phyloP scores from a whole-genome alignment of 2,797 vertebrate species.

The Philypnodon macrostomus region DNA sequence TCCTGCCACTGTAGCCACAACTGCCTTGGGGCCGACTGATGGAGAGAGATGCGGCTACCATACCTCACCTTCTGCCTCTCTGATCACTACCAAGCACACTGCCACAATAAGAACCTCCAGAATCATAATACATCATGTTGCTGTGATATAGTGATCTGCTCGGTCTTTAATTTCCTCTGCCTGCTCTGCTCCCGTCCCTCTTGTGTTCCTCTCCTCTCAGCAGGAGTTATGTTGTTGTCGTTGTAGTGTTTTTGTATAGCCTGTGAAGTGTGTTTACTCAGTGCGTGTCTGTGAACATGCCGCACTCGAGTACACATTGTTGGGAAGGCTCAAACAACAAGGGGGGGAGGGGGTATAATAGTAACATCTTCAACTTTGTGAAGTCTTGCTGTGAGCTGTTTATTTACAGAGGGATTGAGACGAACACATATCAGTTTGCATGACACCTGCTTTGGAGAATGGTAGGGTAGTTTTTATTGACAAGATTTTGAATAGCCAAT shows the following conservation, averaged over 20 bases:
- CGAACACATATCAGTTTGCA: background rate
- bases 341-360: background rate
- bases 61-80: too few species aligned
- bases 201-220: background rate
- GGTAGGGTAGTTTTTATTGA: too few species aligned
- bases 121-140: too few species aligned
- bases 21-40: too few species aligned
- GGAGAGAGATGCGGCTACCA: too few species aligned
- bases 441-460: too few species aligned
- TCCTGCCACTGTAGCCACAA: too few species aligned
- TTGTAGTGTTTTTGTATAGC: background rate
- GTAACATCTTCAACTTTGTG: background rate
- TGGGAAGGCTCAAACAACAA: background rate
- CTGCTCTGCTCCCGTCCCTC: constrained; percentile 3
- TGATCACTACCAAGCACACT: too few species aligned
- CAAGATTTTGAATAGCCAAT: too few species aligned
- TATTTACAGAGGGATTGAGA: background rate
- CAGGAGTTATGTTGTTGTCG: too few species aligned
- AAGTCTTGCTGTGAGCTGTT: background rate
- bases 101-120: too few species aligned
- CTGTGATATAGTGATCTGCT: too few species aligned
- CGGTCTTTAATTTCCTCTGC: constrained; percentile 30
- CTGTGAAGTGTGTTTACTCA: constrained; percentile 1
- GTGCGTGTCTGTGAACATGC: constrained; percentile 5
- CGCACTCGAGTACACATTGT: background rate